These are phyloP conservation scores for Idaea dimidiata DNA, from an alignment of 2,888 invertebrate genomes.

Conservation along the genomic window DNA sequence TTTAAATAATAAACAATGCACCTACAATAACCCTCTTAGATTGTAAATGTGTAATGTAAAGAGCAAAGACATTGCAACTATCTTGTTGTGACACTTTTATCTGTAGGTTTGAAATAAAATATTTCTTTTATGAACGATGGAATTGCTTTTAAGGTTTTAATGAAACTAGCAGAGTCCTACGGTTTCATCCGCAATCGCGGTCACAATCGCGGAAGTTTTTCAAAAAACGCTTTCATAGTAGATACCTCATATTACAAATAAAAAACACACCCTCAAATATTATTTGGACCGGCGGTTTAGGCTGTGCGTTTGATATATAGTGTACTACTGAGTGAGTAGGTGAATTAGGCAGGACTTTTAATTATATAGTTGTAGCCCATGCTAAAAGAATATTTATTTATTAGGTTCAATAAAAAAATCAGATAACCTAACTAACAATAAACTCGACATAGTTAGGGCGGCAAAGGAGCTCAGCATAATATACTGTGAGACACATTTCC, in stretches of 20 bases:
- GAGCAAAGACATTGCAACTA: constrained; percentile 40
- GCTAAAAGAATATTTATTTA: too few relatives aligned
- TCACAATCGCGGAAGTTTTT: too few relatives aligned
- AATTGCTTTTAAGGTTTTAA: neutral
- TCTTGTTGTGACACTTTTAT: constrained; percentile 39
- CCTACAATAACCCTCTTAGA: constrained; percentile 31
- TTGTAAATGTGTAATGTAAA: constrained; percentile 35
- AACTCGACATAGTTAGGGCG: too few relatives aligned
- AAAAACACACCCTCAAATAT: neutral
- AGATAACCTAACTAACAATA: too few relatives aligned
- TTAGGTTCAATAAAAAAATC: too few relatives aligned
- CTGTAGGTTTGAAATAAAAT: constrained; percentile 29
- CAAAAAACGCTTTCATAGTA: neutral
- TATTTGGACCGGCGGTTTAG: neutral
- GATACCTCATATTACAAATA: neutral
- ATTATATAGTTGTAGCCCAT: too few relatives aligned
- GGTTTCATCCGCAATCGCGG: too few relatives aligned
- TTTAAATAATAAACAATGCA: constrained; percentile 33
- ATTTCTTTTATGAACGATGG: neutral
- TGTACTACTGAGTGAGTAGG: too few relatives aligned
- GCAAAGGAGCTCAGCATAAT: too few relatives aligned
- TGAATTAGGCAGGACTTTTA: too few relatives aligned
- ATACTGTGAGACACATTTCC: too few relatives aligned
- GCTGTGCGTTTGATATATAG: neutral
- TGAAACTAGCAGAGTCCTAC: neutral